Evolutionary conservation across 2,113 vertebrate species (phyloP).

Genomic region (Mirounga angustirostris): DNA sequence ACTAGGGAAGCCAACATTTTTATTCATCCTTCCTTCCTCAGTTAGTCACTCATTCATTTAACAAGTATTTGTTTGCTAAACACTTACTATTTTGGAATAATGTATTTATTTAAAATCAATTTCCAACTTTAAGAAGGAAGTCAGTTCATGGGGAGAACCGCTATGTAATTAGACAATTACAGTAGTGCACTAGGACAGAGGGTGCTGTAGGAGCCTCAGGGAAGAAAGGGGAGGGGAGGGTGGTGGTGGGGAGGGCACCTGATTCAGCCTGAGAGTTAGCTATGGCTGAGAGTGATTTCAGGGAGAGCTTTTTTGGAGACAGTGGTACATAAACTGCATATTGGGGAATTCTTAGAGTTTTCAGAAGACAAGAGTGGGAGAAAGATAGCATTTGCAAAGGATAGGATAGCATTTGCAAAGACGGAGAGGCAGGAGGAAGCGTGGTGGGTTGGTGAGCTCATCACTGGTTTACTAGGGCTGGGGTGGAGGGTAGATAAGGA

Average conservation of each 20-base stretch:
- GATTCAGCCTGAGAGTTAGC: not conserved
- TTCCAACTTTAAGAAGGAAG: slow-evolving; percentile 34
- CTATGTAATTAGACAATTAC: not conserved
- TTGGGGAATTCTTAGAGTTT: slow-evolving; percentile 16
- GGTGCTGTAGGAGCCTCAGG: not conserved
- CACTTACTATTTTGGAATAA: slow-evolving; percentile 4
- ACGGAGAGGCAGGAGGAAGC: not conserved
- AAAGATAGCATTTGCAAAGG: not conserved
- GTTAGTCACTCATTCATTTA: not conserved
- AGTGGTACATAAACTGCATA: not conserved
- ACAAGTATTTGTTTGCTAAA: slow-evolving; percentile 33
- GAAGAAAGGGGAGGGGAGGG: not conserved
- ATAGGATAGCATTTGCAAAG: not conserved
- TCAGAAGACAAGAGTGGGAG: not conserved
- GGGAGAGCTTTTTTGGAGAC: slow-evolving; percentile 7
- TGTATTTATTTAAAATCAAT: not conserved
- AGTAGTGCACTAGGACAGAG: not conserved
- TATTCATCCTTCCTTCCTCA: slow-evolving; percentile 1
- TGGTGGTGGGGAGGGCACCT: not conserved
- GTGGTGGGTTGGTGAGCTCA: not conserved
- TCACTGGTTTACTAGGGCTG: not conserved
- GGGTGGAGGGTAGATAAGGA: not conserved
- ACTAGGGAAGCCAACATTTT: not conserved
- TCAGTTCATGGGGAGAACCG: not conserved
- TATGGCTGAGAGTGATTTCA: not conserved